Evolutionary conservation across 2,113 vertebrate genomes (phyloP).

Genomic region (Anas platyrhynchos): DNA sequence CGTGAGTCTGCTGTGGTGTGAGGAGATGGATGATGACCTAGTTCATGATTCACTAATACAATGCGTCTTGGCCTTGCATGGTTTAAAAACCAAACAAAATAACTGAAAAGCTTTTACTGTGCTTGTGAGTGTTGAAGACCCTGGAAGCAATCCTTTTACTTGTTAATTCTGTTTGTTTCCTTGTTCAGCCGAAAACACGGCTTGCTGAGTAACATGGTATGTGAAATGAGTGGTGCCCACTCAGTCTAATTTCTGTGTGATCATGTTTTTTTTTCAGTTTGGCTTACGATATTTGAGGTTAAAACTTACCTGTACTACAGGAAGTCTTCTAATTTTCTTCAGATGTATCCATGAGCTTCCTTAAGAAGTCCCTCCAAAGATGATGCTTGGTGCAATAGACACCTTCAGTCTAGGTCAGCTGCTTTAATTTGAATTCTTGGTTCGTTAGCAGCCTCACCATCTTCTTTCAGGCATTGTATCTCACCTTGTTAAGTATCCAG

Average conservation of each 20-base stretch:
- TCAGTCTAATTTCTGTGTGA: background rate
- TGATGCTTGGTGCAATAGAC: background rate
- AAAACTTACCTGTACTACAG: background rate
- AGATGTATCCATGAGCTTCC: background rate
- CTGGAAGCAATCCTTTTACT: background rate
- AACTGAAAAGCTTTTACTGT: background rate
- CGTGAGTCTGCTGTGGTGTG: slow-evolving; percentile 2
- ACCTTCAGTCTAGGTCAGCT: background rate
- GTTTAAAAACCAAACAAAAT: background rate
- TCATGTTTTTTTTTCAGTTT: background rate
- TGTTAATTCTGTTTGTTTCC: background rate
- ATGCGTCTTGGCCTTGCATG: background rate
- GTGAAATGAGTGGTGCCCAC: background rate
- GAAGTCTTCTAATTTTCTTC: background rate
- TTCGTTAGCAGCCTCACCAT: background rate
- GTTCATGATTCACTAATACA: background rate
- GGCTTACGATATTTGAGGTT: background rate
- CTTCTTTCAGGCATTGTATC: background rate
- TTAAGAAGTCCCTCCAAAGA: background rate
- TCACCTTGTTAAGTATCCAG: background rate
- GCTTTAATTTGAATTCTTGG: background rate
- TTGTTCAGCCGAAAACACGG: background rate
- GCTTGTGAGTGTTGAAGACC: background rate
- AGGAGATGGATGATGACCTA: background rate
- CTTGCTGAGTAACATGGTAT: background rate